A percentile compares a stretch with the other conserved stretches of the same genome.
phyloP scores from a whole-genome alignment of 2,888 invertebrate genomes.

The Latheticus oryzae region DNA sequence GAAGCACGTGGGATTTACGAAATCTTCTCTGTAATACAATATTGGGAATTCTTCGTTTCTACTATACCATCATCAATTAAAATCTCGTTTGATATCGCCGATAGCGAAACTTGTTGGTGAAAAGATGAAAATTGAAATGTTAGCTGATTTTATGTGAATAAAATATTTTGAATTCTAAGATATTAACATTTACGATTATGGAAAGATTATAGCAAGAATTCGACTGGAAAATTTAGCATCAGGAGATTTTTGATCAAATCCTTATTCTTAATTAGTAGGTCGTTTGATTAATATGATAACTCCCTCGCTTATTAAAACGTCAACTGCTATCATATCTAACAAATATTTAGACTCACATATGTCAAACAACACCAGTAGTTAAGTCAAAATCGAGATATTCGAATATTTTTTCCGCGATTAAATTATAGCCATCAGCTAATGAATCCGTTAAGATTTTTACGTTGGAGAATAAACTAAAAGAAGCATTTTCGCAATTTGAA shows the following conservation, averaged over 20 bases:
- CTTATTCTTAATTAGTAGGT: constrained; percentile 2
- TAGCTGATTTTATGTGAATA: constrained; percentile 12
- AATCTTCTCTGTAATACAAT: constrained; percentile 20
- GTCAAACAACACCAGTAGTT: constrained; percentile 27
- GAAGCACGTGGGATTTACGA: constrained; percentile 34
- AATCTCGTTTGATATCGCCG: constrained; percentile 26
- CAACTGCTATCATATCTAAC: constrained; percentile 11
- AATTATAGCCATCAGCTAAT: constrained; percentile 32
- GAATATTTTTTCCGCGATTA: constrained; percentile 18
- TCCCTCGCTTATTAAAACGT: constrained; percentile 16
- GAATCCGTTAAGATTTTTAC: constrained; percentile 17
- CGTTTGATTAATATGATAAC: too few relatives aligned
- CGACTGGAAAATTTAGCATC: constrained; percentile 13
- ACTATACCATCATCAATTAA: constrained; percentile 20
- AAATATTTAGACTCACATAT: constrained; percentile 18
- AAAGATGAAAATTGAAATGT: constrained; percentile 16
- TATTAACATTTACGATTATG: constrained; percentile 6
- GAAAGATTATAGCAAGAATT: not conserved
- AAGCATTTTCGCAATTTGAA: constrained; percentile 15
- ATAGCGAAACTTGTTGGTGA: constrained; percentile 5
- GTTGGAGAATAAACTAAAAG: constrained; percentile 14
- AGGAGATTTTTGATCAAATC: too few relatives aligned
- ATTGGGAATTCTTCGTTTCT: constrained; percentile 13
- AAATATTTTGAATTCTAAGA: constrained; percentile 16
- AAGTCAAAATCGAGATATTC: constrained; percentile 16